Percentiles rank a stretch among this genome's conserved stretches.
These are phyloP conservation scores for Uromys caudimaculatus DNA, from an alignment of 2,797 vertebrate genomes.

Conservation along the genomic window DNA sequence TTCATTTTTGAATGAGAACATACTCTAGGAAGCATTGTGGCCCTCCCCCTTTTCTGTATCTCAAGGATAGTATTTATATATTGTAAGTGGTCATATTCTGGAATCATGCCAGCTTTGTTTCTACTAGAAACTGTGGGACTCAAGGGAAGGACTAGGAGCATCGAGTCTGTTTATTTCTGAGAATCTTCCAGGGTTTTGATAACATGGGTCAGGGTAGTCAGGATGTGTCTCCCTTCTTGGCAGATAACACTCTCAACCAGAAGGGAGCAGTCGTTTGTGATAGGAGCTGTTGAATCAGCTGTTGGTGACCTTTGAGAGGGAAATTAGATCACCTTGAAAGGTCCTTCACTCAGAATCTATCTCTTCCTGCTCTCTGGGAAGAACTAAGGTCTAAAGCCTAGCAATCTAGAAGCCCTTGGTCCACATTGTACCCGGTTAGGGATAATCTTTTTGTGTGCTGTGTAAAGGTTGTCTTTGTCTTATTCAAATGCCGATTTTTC, in stretches of 20 bases:
- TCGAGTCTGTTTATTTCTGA: not conserved
- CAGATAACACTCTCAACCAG: not conserved
- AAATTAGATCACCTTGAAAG: not conserved
- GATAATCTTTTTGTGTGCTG: not conserved
- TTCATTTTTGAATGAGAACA: not conserved
- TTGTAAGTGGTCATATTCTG: not conserved
- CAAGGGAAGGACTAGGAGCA: not conserved
- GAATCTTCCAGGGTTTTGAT: not conserved
- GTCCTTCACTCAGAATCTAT: not conserved
- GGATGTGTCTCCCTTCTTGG: not conserved
- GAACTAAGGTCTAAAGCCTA: not conserved
- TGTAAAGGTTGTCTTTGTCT: not conserved
- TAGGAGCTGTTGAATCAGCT: not conserved
- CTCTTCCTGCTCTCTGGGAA: not conserved
- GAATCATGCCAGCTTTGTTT: not conserved
- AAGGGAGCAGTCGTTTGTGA: not conserved
- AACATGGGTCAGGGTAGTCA: not conserved
- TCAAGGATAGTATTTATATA: not conserved
- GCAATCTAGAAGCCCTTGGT: not conserved
- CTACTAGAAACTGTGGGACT: slow-evolving; percentile 5
- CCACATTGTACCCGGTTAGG: not conserved
- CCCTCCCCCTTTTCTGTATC: not conserved
- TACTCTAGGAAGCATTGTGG: not conserved
- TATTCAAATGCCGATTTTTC: not conserved
- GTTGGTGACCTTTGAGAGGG: not conserved